phyloP scores from a whole-genome alignment of 2,888 invertebrate species.

The Diaprepes abbreviatus region DNA sequence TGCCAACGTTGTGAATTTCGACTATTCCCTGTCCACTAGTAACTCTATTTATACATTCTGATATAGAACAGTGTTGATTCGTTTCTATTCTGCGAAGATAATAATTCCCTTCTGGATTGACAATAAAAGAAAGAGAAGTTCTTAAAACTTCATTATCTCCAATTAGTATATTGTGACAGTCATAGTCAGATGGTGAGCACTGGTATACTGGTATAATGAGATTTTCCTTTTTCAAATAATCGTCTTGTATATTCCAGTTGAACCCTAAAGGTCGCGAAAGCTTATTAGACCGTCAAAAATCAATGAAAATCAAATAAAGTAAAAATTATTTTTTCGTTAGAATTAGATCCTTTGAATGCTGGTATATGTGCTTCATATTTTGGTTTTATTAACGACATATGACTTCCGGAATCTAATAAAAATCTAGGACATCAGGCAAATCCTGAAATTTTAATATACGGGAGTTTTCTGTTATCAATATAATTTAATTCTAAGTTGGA shows the following conservation, averaged over 20 bases:
- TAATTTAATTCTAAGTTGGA: not conserved
- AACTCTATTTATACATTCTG: constrained; percentile 4
- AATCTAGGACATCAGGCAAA: not conserved
- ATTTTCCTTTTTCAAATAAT: not conserved
- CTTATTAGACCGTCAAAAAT: constrained; percentile 1
- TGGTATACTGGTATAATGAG: no score
- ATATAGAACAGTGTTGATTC: not conserved
- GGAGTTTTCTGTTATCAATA: no score
- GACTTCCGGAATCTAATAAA: not conserved
- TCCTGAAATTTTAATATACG: no score
- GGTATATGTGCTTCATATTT: not conserved
- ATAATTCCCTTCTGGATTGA: not conserved
- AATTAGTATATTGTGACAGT: not conserved
- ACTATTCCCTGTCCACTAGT: not conserved
- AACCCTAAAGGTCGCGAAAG: not conserved
- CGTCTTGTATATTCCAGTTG: not conserved
- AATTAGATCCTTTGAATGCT: not conserved
- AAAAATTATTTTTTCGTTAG: not conserved
- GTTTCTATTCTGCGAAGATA: not conserved
- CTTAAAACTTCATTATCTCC: not conserved
- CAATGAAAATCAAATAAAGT: not conserved
- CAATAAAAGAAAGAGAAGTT: not conserved
- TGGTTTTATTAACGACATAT: not conserved
- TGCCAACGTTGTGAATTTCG: constrained; percentile 20
- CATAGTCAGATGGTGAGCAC: not conserved